Evolutionary conservation across 2,888 invertebrate genomes (phyloP).

Genomic region (Catonia carolina): DNA sequence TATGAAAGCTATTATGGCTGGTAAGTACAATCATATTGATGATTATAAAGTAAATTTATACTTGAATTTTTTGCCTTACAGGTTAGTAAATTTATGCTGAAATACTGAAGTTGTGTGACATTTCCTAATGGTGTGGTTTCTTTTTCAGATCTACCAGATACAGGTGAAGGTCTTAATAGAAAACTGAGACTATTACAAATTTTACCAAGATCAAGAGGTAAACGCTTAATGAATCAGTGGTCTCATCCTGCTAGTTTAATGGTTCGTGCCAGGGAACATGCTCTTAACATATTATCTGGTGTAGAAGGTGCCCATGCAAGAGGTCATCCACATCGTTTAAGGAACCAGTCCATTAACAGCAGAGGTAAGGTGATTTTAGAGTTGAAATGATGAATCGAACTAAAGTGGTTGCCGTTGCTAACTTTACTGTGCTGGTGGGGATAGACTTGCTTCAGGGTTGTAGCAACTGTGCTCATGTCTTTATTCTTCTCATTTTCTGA

Average conservation of each 20-base stretch:
- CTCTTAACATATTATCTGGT: conserved; percentile 70
- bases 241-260: conserved; percentile 66
- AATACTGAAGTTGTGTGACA: background rate
- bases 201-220: conserved; percentile 69
- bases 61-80: background rate
- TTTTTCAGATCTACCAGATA: conserved; percentile 47
- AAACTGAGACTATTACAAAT: conserved; percentile 68
- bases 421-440: too few species aligned
- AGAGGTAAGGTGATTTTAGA: conserved; percentile 24
- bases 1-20: conserved; percentile 73
- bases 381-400: too few species aligned
- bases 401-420: background rate
- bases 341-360: conserved; percentile 26
- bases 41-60: background rate
- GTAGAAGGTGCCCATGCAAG: conserved; percentile 46
- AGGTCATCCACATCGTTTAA: conserved; percentile 29
- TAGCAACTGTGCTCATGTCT: too few species aligned
- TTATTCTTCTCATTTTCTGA: too few species aligned
- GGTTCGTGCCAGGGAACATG: conserved; percentile 74
- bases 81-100: background rate
- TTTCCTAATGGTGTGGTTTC: conserved; percentile 16
- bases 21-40: conserved; percentile 44
- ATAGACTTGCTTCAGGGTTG: too few species aligned
- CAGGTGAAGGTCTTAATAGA: conserved; percentile 53
- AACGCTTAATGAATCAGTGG: conserved; percentile 72